Evolutionary conservation across 2,888 invertebrate genomes (phyloP), one percentile per base, ranked within the genome.

Genomic region (Eupithecia dodoneata): DNA sequence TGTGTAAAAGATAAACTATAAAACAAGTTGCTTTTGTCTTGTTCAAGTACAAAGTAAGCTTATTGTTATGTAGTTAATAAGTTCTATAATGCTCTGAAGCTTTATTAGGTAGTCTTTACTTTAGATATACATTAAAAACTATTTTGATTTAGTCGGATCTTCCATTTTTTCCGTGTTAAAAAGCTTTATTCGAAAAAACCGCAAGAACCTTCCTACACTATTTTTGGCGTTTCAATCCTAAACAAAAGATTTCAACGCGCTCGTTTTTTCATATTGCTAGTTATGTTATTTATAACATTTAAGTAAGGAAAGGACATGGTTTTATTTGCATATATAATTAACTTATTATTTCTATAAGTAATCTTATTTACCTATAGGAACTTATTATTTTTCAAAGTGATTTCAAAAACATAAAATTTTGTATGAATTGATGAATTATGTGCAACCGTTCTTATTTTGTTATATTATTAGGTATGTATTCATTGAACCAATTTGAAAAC

Each of bases 1-100:
- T 70, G 70, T 70, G 47, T 70, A 69, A 69, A 66, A 42, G 42
- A 13, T 59, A 59, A 59, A 59, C 15, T 15, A 44, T n/a, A 67
- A 67, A 67, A 15, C 67, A 44, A 65, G 30, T 73, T 73, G 47
- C 44, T 73, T 73, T 73, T 65, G n/a, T 47, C 42, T 30, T 72
- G 65, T 30, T n/a, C 42, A 65, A 30, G 72, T 63, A 73, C 72
- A 45, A 45, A 65, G 47, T 65, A 47, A 47, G 30, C 45, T 73
- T 72, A 63, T 65, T 73, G 65, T 73, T 70, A 70, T 70, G 70
- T 70, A 70, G 70, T 70, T 13, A 45, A 70, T 70, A 70, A 70
- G 47, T 70, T 70, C n/a, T 52, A 42, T 41, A 55, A 71, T 69
- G 45, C 47, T 18, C 42, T 42, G 9, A 66, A 7, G 15, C 41